These are phyloP conservation scores for Palloptera scutellata DNA, from an alignment of 2,888 invertebrate species.

Conservation along the genomic window DNA sequence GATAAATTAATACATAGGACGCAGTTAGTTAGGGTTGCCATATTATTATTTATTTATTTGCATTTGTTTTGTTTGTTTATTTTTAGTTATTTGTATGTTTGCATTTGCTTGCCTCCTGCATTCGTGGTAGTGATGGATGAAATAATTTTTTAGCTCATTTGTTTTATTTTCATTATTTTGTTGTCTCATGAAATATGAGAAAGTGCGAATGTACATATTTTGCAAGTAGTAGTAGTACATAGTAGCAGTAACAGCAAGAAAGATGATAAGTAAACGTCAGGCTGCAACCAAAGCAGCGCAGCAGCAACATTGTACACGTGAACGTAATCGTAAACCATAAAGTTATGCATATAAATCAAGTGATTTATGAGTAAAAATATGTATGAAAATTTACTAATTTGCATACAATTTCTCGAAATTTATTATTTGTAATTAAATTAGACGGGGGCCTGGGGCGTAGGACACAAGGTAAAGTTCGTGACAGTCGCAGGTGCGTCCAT, in stretches of 20 bases:
- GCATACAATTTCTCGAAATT: no score
- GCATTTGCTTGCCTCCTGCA: background rate
- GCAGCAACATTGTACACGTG: background rate
- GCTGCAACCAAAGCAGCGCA: background rate
- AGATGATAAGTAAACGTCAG: conserved; percentile 19
- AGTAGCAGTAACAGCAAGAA: conserved; percentile 15
- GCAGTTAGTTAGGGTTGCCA: no score
- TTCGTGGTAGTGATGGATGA: background rate
- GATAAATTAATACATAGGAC: no score
- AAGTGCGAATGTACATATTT: background rate
- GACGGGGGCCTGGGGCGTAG: no score
- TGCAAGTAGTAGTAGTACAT: conserved; percentile 6
- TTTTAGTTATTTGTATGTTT: conserved; percentile 29
- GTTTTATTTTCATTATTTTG: no score
- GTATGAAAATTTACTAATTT: no score
- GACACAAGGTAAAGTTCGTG: no score
- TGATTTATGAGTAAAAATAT: conserved; percentile 18
- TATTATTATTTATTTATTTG: no score
- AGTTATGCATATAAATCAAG: conserved; percentile 15
- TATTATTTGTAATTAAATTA: no score
- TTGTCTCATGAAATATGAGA: background rate
- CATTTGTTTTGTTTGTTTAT: conserved; percentile 1
- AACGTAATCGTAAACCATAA: conserved; percentile 15
- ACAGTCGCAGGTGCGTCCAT: no score
- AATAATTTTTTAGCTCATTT: no score